Percentiles rank a stretch among this genome's conserved stretches.
phyloP scores from a whole-genome alignment of 2,888 invertebrate genomes.

The Apoda limacodes region DNA sequence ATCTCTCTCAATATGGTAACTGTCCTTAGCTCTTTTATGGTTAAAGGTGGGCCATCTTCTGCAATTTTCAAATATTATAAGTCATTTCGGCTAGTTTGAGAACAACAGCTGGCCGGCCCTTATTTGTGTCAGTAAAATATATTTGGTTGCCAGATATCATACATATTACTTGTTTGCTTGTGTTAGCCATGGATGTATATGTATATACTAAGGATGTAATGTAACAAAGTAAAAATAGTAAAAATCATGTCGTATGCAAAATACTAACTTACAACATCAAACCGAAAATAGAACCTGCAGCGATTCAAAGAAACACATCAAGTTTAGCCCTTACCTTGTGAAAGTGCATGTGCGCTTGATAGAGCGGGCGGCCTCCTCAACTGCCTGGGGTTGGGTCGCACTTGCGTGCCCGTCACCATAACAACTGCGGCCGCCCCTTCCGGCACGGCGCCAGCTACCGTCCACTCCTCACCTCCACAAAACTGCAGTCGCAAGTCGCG shows the following conservation, averaged over 20 bases:
- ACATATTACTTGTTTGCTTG: too few relatives aligned
- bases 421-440: constrained; percentile 50
- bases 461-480: constrained; percentile 38
- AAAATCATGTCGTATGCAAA: too few relatives aligned
- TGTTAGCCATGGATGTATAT: too few relatives aligned
- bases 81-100: too few relatives aligned
- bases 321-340: constrained; percentile 17
- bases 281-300: too few relatives aligned
- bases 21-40: constrained; percentile 88
- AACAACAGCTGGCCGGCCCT: too few relatives aligned
- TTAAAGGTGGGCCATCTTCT: constrained; percentile 86
- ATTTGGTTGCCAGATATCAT: too few relatives aligned
- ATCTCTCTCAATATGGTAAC: constrained; percentile 90
- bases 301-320: neutral
- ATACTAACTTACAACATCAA: too few relatives aligned
- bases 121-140: too few relatives aligned
- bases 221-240: too few relatives aligned
- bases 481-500: constrained; percentile 82
- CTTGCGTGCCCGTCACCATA: constrained; percentile 24
- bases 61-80: too few relatives aligned
- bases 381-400: constrained; percentile 26
- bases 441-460: constrained; percentile 44
- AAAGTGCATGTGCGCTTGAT: constrained; percentile 18
- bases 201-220: too few relatives aligned
- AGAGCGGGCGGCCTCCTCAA: constrained; percentile 24